Percentiles rank a stretch among this genome's conserved stretches.
Conservation (phyloP, 92 coral and sea anemone genomes). For the Diadumene lineata region DNA sequence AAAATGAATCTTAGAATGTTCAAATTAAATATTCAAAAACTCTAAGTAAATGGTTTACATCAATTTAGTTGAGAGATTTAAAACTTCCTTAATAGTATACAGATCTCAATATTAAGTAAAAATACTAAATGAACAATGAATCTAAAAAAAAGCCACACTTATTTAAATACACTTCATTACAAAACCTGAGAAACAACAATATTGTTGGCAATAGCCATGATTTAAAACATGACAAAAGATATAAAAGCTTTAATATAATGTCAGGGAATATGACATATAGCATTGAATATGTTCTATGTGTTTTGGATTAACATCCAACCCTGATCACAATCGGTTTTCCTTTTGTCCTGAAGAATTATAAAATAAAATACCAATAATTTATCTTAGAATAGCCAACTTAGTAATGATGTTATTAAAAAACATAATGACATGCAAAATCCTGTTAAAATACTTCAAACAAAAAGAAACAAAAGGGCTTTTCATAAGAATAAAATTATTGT, state of each 20-base stretch:
- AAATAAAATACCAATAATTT: constrained; percentile 14
- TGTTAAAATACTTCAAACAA: constrained; percentile 19
- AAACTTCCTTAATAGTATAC: not conserved
- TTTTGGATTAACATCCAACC: not conserved
- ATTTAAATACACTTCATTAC: constrained; percentile 14
- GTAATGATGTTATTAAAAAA: constrained; percentile 31
- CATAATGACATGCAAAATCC: constrained; percentile 40
- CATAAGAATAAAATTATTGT: constrained; percentile 4
- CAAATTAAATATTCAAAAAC: not conserved
- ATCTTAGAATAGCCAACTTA: constrained; percentile 24
- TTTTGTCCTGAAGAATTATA: not conserved
- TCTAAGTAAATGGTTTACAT: not conserved
- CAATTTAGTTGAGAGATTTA: not conserved
- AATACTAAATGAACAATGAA: not conserved
- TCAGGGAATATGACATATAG: not conserved
- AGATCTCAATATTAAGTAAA: not conserved
- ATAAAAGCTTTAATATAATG: not conserved
- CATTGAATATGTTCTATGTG: not conserved
- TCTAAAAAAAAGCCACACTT: not conserved
- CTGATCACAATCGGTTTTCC: not conserved
- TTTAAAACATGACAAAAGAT: constrained; percentile 1
- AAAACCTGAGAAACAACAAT: constrained; percentile 12
- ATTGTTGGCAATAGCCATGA: constrained; percentile 7
- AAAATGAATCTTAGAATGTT: not conserved
- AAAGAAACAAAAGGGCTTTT: not conserved